These are phyloP conservation scores for Podocnemis expansa DNA, from an alignment of 2,113 vertebrate genomes.

Conservation along the genomic window DNA sequence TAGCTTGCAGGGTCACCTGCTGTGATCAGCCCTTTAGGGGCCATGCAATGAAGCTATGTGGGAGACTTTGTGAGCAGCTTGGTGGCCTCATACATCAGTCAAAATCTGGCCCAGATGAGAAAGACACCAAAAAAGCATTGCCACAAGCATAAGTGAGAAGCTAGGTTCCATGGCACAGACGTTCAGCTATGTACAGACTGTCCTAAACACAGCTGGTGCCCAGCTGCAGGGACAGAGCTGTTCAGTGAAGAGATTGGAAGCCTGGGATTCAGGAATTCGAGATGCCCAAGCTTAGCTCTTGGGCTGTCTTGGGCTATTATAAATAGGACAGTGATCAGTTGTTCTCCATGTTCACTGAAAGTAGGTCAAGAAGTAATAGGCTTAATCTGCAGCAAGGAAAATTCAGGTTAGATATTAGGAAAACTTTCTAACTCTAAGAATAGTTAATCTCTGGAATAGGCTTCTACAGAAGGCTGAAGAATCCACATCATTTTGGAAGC, in stretches of 20 bases:
- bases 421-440: neutral
- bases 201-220: neutral
- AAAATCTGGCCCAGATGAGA: neutral
- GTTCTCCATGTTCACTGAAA: neutral
- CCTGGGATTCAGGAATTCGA: neutral
- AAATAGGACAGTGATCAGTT: neutral
- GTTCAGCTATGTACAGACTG: no score
- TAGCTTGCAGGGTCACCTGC: neutral
- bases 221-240: neutral
- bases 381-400: neutral
- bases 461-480: neutral
- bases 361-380: neutral
- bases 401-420: neutral
- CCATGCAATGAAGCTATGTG: neutral
- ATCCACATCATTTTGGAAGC: neutral
- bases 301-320: neutral
- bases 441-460: neutral
- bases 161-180: neutral
- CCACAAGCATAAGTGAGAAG: neutral
- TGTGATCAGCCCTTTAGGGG: neutral
- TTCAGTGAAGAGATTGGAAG: neutral
- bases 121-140: neutral
- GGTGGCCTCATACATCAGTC: neutral
- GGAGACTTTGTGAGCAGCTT: neutral
- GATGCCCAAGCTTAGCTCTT: neutral